These are phyloP conservation scores for Maconellicoccus hirsutus DNA, from an alignment of 1,140 invertebrate species.

Conservation along the genomic window DNA sequence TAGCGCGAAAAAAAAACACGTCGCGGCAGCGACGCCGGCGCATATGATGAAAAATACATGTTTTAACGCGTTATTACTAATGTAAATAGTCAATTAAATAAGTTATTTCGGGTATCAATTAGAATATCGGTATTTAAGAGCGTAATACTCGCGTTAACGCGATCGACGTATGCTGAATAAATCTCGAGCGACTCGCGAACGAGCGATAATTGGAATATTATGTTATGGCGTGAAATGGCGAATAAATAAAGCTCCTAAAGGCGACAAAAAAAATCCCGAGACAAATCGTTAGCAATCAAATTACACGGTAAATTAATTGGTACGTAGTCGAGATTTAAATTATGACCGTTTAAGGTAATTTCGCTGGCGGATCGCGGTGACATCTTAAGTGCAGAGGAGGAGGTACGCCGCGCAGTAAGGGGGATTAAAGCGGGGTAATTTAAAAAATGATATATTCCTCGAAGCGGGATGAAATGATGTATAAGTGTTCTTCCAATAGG, in stretches of 20 bases:
- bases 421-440: too few species aligned
- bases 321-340: neutral
- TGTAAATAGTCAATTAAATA: slow-evolving; percentile 1
- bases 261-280: neutral
- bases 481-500: too few species aligned
- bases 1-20: too few species aligned
- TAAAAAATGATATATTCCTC: too few species aligned
- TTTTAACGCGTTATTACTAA: neutral
- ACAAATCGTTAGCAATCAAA: slow-evolving; percentile 4
- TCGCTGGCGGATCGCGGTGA: neutral
- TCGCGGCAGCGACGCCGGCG: too few species aligned
- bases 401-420: too few species aligned
- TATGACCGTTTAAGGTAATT: neutral
- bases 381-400: too few species aligned
- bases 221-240: neutral
- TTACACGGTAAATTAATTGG: neutral
- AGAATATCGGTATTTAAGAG: neutral
- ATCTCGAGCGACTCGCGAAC: too few species aligned
- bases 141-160: too few species aligned
- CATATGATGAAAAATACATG: neutral
- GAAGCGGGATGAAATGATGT: too few species aligned
- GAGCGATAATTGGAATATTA: neutral
- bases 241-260: neutral
- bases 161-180: too few species aligned
- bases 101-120: neutral